Evolutionary conservation across 2,888 invertebrate genomes (phyloP).

Genomic region (Agrochola litura): DNA sequence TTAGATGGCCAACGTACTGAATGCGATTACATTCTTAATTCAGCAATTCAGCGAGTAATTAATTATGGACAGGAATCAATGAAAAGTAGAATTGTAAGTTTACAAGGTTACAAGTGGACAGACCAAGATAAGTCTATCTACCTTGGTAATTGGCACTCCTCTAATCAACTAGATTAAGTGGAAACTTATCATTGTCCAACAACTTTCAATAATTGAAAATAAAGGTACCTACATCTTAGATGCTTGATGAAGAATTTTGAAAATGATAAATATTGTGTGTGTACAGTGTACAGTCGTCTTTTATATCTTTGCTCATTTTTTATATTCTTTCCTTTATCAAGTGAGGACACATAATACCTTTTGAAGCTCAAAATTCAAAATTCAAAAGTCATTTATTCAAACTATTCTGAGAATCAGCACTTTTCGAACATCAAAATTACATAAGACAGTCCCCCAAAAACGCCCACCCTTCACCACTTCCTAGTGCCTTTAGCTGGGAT

Average conservation of each 20-base stretch:
- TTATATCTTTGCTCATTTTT: not conserved
- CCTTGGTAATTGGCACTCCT: not conserved
- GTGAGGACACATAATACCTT: not conserved
- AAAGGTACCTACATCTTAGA: not conserved
- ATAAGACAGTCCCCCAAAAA: no score
- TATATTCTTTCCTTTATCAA: not conserved
- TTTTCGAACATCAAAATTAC: no score
- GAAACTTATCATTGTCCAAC: not conserved
- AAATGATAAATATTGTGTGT: not conserved
- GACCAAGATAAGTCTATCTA: not conserved
- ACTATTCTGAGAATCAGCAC: no score
- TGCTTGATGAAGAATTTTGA: no score
- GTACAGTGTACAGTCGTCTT: no score
- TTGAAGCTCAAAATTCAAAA: no score
- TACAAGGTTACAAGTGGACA: not conserved
- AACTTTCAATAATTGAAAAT: not conserved
- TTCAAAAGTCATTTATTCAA: no score
- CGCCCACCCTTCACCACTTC: no score
- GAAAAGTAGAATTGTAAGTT: not conserved
- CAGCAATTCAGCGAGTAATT: not conserved
- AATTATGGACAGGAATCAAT: no score
- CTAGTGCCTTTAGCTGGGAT: no score
- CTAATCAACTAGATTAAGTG: constrained; percentile 14
- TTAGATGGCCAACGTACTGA: no score
- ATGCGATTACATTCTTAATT: no score